Evolutionary conservation across 1,140 invertebrate genomes (phyloP).

Genomic region (Periplaneta americana): DNA sequence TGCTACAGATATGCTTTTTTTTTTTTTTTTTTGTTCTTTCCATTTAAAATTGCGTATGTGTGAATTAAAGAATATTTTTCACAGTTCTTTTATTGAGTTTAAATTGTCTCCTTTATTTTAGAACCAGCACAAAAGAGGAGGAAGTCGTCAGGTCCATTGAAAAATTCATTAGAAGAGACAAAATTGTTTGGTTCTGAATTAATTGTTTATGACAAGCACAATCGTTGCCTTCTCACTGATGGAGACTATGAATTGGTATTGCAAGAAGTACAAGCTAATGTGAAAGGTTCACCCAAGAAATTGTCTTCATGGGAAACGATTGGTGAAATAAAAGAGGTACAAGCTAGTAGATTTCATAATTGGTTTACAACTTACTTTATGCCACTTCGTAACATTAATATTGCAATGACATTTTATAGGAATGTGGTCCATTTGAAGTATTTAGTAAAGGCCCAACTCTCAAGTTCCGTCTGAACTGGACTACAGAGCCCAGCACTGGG

Average conservation of each 20-base stretch:
- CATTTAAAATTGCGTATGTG: no score
- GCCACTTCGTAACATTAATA: no score
- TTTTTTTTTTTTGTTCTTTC: no score
- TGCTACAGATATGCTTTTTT: no score
- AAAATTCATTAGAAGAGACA: constrained; percentile 43
- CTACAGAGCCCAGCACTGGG: constrained; percentile 61
- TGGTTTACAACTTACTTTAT: no score
- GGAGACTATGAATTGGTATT: constrained; percentile 86
- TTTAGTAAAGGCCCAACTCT: constrained; percentile 72
- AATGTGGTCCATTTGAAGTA: constrained; percentile 57
- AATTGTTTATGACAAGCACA: constrained; percentile 86
- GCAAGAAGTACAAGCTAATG: constrained; percentile 57
- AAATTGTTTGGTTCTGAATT: constrained; percentile 78
- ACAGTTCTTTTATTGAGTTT: neutral
- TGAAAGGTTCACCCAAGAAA: constrained; percentile 54
- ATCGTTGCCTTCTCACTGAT: constrained; percentile 75
- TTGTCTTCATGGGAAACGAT: constrained; percentile 78
- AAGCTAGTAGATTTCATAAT: no score
- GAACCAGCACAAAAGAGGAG: constrained; percentile 56
- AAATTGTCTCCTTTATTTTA: constrained; percentile 25
- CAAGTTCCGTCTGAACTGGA: constrained; percentile 80
- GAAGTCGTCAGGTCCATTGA: constrained; percentile 43
- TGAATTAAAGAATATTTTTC: no score
- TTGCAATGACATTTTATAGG: no score
- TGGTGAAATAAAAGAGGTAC: constrained; percentile 57